Evolutionary conservation across 2,797 vertebrate genomes (phyloP).

Genomic region (Neostethus bicornis): DNA sequence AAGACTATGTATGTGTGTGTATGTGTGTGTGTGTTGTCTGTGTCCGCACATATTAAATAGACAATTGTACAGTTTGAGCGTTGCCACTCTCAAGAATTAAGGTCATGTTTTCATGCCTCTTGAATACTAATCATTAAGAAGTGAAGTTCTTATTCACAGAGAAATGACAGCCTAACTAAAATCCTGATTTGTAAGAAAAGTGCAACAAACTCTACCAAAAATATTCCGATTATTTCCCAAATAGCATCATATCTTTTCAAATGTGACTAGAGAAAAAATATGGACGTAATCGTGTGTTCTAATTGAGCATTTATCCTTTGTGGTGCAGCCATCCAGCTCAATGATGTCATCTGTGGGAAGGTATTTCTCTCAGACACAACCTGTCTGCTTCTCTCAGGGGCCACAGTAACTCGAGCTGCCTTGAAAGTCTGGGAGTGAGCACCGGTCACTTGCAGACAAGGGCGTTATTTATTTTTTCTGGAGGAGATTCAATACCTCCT

Average conservation of each 20-base stretch:
- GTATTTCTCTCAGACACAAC: slow-evolving; percentile 82
- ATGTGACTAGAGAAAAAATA: slow-evolving; percentile 21
- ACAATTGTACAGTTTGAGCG: slow-evolving; percentile 58
- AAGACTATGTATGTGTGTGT: slow-evolving; percentile 20
- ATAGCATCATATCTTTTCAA: slow-evolving; percentile 51
- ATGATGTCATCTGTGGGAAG: slow-evolving; percentile 82
- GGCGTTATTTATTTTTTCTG: slow-evolving; percentile 82
- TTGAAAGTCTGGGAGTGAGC: slow-evolving; percentile 79
- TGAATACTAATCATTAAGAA: slow-evolving; percentile 71
- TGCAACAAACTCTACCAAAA: slow-evolving; percentile 35
- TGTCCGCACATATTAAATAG: slow-evolving; percentile 40
- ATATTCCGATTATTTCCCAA: slow-evolving; percentile 54
- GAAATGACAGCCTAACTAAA: slow-evolving; percentile 42
- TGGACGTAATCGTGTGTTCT: slow-evolving; percentile 49
- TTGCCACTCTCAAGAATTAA: slow-evolving; percentile 76
- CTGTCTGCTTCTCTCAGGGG: slow-evolving; percentile 81
- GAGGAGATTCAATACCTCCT: slow-evolving; percentile 77
- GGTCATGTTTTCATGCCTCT: slow-evolving; percentile 78
- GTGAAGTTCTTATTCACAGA: slow-evolving; percentile 55
- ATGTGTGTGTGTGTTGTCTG: background rate
- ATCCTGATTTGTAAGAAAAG: slow-evolving; percentile 45
- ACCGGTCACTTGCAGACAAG: slow-evolving; percentile 80
- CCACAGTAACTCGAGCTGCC: slow-evolving; percentile 78
- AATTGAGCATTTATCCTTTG: slow-evolving; percentile 55
- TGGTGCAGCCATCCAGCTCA: slow-evolving; percentile 34